phyloP scores from a whole-genome alignment of 2,797 vertebrate genomes.

The Neopelma chrysocephalum region DNA sequence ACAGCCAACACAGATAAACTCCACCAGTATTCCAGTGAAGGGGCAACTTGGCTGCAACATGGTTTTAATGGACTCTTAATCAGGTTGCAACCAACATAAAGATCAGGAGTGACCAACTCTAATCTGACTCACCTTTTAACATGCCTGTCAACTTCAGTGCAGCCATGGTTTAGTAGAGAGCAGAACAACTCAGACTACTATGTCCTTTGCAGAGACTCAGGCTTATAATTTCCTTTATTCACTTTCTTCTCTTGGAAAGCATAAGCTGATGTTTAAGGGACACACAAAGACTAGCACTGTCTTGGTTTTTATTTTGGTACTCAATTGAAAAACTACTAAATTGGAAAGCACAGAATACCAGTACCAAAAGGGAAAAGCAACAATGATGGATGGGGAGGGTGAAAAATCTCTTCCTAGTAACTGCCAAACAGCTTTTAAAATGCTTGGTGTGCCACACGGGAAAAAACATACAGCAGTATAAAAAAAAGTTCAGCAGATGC shows the following conservation, averaged over 20 bases:
- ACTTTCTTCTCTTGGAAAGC: not conserved
- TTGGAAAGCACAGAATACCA: not conserved
- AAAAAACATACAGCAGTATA: not conserved
- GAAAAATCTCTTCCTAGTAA: not conserved
- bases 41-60: not conserved
- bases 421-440: not conserved
- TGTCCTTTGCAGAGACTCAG: not conserved
- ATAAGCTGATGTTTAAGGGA: not conserved
- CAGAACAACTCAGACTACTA: not conserved
- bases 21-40: not conserved
- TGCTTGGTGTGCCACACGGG: not conserved
- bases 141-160: not conserved
- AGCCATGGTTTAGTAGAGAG: not conserved
- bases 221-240: not conserved
- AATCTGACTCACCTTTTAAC: not conserved
- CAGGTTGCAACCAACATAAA: not conserved
- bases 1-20: not conserved
- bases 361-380: not conserved
- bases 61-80: not conserved
- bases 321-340: not conserved
- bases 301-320: not conserved
- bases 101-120: not conserved
- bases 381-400: rapidly evolving
- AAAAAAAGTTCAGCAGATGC: not conserved
- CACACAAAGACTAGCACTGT: not conserved